Evolutionary conservation across 64 coral and sea anemone genomes (phyloP), one percentile per base, ranked within the genome.

Genomic region (Pachyseris speciosa): DNA sequence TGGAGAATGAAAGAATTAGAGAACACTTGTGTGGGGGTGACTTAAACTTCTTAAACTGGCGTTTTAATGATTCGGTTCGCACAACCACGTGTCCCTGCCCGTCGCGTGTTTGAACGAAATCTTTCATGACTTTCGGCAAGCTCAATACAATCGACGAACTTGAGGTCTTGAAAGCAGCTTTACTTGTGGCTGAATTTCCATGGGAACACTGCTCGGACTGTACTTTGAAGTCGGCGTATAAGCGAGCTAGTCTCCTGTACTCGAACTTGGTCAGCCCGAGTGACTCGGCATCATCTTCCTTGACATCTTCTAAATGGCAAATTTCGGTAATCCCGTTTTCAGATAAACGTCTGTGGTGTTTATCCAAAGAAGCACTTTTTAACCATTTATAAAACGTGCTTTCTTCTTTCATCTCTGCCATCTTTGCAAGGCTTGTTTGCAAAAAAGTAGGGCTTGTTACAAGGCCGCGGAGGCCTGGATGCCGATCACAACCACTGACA

Each of bases 301-400:
- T 80, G 15, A 80, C 77, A 80, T 80, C 77, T 80, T 80, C 77
- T 53, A 58, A 80, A 57, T 80, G 77, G 7, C 17, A 80, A 34
- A 80, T 24, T 58, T 80, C 48, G 0, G 48, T 80, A 34, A 55
- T 80, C 26, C 47, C 48, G 77, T 80, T 80, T 57, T 53, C 48
- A 58, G 48, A 13, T 37, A 80, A 57, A 58, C 47, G 25, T 58
- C 2, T 80, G 47, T 80, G 8, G 77, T 80, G 77, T 57, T 80
- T 80, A 38, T 80, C 47, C 58, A 80, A 33, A 58, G 60, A 64
- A 64, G 60, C 60, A 64, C n/a, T 64, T 29, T 64, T 64, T 64
- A 64, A 32, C 60, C 60, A 64, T 20, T 64, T 64, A 64, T 64
- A 64, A 64, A 64, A 64, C 60, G 60, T 64, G n/a, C 24, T 64